phyloP scores from a whole-genome alignment of 2,797 vertebrate genomes.

The Lepus townsendii region DNA sequence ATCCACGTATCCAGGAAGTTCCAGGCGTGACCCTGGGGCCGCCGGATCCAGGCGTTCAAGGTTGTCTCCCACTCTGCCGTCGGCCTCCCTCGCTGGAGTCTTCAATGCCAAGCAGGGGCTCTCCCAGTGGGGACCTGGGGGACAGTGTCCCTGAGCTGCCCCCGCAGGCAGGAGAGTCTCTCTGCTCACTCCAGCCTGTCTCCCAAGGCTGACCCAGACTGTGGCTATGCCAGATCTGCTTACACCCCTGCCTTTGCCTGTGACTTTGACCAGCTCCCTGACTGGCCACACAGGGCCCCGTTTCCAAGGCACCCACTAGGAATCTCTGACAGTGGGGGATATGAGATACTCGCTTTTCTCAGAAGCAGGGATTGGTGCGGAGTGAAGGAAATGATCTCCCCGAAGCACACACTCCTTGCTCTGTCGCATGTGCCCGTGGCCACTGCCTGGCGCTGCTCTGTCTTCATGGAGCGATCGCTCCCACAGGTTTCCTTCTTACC shows the following conservation, averaged over 20 bases:
- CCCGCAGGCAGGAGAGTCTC: accelerated
- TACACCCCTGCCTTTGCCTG: neutral
- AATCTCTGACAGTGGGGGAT: neutral
- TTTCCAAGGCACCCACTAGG: neutral
- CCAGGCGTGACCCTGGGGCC: too few relatives aligned
- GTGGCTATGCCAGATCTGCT: neutral
- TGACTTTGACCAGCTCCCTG: accelerated
- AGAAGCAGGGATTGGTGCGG: neutral
- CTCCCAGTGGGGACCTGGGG: accelerated
- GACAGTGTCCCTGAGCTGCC: neutral
- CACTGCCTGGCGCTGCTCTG: neutral
- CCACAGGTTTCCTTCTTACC: neutral
- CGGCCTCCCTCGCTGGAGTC: neutral
- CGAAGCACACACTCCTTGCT: neutral
- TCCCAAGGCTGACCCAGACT: neutral
- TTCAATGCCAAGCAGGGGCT: neutral
- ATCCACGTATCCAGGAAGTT: neutral
- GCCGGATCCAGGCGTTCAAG: neutral
- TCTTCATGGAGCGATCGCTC: neutral
- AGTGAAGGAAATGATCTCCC: neutral
- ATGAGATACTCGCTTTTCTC: neutral
- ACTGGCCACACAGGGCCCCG: accelerated
- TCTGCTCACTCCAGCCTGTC: neutral
- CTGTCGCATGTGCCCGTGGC: neutral
- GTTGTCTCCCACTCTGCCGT: neutral